A percentile compares a stretch with the other conserved stretches of the same genome.
Evolutionary conservation across 2,113 vertebrate genomes (phyloP).

Genomic region (Clinocottus analis): DNA sequence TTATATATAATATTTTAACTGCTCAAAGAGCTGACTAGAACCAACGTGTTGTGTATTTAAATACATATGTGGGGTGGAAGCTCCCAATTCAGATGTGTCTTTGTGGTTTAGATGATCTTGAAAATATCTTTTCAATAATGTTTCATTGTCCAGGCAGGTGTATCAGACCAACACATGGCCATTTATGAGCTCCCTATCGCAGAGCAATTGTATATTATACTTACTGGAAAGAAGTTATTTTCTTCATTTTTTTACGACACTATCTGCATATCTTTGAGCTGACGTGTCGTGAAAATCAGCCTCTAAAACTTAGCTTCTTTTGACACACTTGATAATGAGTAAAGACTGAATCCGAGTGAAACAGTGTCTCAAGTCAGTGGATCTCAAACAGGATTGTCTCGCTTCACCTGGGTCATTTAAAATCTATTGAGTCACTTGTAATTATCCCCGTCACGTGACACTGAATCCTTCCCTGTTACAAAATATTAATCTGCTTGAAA

Average conservation of each 20-base stretch:
- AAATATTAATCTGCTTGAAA: constrained; percentile 12
- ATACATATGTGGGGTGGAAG: not conserved
- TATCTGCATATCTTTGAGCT: constrained; percentile 4
- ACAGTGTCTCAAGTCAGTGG: not conserved
- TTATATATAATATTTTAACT: too few relatives aligned
- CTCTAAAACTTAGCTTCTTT: not conserved
- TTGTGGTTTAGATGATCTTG: not conserved
- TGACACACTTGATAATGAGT: not conserved
- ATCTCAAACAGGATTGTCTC: constrained; percentile 24
- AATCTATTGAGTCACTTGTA: constrained; percentile 37
- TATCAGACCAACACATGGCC: too few relatives aligned
- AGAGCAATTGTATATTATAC: too few relatives aligned
- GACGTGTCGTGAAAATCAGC: not conserved
- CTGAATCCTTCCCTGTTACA: constrained; percentile 6
- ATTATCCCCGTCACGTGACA: constrained; percentile 3
- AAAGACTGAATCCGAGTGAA: constrained; percentile 24
- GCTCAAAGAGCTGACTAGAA: not conserved
- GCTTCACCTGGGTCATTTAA: constrained; percentile 21
- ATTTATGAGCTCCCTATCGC: too few relatives aligned
- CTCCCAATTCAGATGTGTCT: not conserved
- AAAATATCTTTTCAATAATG: too few relatives aligned
- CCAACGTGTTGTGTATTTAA: not conserved
- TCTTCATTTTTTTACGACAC: not conserved
- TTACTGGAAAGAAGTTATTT: not conserved
- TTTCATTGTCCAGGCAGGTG: too few relatives aligned